These are phyloP conservation scores for Gambusia affinis DNA, from an alignment of 2,113 vertebrate genomes.

Conservation along the genomic window DNA sequence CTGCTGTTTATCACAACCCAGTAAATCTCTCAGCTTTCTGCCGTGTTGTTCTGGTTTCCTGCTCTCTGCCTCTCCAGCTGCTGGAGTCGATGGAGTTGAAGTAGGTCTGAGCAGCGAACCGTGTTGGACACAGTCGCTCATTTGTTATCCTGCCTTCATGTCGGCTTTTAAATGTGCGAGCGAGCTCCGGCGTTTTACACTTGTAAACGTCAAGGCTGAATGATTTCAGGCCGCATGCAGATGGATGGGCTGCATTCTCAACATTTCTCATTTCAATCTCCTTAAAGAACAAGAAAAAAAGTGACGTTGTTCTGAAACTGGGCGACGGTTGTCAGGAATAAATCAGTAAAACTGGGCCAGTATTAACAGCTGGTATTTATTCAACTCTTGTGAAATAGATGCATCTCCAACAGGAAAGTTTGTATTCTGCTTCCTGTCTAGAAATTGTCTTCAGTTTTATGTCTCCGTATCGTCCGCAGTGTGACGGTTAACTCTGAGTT, in stretches of 20 bases:
- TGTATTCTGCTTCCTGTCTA: no score
- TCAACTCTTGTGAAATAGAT: no score
- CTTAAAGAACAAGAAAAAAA: background rate
- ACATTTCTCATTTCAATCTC: background rate
- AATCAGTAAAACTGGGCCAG: no score
- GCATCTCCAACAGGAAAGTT: no score
- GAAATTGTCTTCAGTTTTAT: no score
- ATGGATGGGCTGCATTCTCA: slow-evolving; percentile 6
- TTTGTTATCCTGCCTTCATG: slow-evolving; percentile 38
- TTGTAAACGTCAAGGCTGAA: slow-evolving; percentile 51
- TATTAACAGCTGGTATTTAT: no score
- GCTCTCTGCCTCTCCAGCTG: no score
- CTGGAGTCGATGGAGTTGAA: background rate
- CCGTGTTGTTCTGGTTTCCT: background rate
- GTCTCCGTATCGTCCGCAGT: no score
- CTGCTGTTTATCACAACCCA: background rate
- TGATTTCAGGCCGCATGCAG: slow-evolving; percentile 20
- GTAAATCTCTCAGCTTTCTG: background rate
- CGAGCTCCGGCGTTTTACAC: slow-evolving; percentile 11
- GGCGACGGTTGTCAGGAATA: no score
- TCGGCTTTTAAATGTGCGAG: slow-evolving; percentile 8
- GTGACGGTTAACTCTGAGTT: no score
- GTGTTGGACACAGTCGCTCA: slow-evolving; percentile 31
- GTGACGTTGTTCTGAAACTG: background rate
- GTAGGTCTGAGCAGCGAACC: slow-evolving; percentile 46